Percentiles rank a stretch among this genome's conserved stretches.
Evolutionary conservation across 2,113 vertebrate species (phyloP).

Genomic region (Grammomys surdaster): DNA sequence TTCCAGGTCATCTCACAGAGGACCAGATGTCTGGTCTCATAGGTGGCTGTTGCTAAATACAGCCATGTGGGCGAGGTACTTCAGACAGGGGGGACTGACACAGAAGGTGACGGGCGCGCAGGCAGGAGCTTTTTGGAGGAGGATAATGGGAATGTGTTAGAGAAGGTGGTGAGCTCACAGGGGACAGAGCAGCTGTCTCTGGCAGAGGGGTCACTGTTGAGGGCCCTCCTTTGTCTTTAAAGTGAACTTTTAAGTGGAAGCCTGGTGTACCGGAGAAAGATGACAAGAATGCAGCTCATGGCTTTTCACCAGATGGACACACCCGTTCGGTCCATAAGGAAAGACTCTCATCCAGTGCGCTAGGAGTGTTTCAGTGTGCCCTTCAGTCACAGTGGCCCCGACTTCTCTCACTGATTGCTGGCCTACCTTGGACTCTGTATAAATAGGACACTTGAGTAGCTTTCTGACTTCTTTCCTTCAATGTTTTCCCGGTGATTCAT

Average conservation of each 20-base stretch:
- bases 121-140: not conserved
- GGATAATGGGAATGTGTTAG: not conserved
- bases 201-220: not conserved
- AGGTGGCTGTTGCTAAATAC: not conserved
- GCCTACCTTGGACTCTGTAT: not conserved
- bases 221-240: not conserved
- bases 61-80: not conserved
- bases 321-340: not conserved
- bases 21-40: not conserved
- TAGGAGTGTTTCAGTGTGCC: rapidly evolving
- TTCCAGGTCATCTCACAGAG: not conserved
- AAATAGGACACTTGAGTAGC: not conserved
- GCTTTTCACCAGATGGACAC: slow-evolving; percentile 9
- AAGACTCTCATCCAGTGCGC: not conserved
- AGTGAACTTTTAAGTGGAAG: not conserved
- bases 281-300: not conserved
- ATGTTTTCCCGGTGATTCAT: not conserved
- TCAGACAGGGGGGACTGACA: not conserved
- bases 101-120: not conserved
- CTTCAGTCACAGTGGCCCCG: not conserved
- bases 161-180: not conserved
- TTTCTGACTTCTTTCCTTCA: not conserved
- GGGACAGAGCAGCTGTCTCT: not conserved
- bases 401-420: not conserved
- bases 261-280: not conserved